Evolutionary conservation across 2,797 vertebrate genomes (phyloP).

Genomic region (Liparis tanakae): DNA sequence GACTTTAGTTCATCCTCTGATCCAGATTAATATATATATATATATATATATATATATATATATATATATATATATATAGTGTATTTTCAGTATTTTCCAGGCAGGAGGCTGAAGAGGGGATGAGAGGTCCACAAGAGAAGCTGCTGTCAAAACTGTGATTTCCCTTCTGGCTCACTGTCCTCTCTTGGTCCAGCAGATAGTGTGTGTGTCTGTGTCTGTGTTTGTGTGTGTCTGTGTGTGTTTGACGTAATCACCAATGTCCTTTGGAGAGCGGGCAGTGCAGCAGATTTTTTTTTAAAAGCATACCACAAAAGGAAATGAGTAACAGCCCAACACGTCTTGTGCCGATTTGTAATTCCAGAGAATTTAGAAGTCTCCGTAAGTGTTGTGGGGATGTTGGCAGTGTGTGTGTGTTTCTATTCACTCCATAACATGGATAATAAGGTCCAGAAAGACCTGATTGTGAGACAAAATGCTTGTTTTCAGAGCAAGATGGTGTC

Average conservation of each 20-base stretch:
- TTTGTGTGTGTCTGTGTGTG: no score
- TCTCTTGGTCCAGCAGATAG: slow-evolving; percentile 40
- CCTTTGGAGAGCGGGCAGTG: neutral
- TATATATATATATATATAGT: neutral
- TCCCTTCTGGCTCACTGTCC: slow-evolving; percentile 56
- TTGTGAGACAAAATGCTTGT: neutral
- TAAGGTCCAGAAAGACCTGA: neutral
- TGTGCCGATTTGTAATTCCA: neutral
- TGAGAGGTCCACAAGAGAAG: slow-evolving; percentile 45
- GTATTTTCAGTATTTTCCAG: slow-evolving; percentile 23
- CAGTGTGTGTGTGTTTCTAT: slow-evolving; percentile 3
- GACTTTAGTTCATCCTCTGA: neutral
- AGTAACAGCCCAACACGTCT: neutral
- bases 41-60: neutral
- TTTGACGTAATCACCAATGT: neutral
- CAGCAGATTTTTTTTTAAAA: slow-evolving; percentile 3
- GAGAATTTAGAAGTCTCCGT: neutral
- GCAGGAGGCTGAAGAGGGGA: slow-evolving; percentile 35
- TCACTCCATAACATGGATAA: neutral
- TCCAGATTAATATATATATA: neutral
- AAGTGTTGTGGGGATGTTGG: neutral
- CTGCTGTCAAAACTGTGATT: slow-evolving; percentile 63
- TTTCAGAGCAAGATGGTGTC: neutral
- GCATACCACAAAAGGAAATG: neutral
- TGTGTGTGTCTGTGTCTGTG: no score